These are phyloP conservation scores for Helarctos malayanus DNA, from an alignment of 2,797 vertebrate species.

Conservation along the genomic window DNA sequence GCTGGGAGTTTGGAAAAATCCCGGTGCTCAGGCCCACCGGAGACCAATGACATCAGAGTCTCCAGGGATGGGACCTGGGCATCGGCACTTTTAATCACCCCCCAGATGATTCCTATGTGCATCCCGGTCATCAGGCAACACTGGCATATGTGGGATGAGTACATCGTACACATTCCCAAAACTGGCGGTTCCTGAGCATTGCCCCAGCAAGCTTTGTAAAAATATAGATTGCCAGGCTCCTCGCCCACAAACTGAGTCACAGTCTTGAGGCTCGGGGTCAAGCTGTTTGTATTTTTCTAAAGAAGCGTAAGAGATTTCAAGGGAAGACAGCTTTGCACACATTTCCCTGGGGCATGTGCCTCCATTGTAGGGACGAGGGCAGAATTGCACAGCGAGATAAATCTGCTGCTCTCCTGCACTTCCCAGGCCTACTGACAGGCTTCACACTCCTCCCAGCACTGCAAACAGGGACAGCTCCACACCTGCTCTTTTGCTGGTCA, in stretches of 20 bases:
- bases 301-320: slow-evolving; percentile 1
- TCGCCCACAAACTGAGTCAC: neutral
- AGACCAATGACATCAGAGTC: neutral
- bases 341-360: neutral
- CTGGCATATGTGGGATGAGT: neutral
- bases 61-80: neutral
- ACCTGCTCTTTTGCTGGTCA: neutral
- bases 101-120: neutral
- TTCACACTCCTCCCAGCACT: neutral
- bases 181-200: neutral
- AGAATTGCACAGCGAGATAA: neutral
- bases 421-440: neutral
- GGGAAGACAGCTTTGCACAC: slow-evolving; percentile 23
- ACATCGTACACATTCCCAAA: neutral
- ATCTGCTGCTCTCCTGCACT: neutral
- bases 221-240: neutral
- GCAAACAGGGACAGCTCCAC: neutral
- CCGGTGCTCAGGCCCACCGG: neutral
- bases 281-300: slow-evolving; percentile 27
- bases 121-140: too few species aligned
- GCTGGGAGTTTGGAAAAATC: neutral
- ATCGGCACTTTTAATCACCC: neutral
- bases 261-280: neutral
- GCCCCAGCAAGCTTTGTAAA: neutral
- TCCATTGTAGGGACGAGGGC: neutral